Percentiles rank a stretch among this genome's conserved stretches.
phyloP scores from a whole-genome alignment of 2,888 invertebrate species.

The Formica aserva region DNA sequence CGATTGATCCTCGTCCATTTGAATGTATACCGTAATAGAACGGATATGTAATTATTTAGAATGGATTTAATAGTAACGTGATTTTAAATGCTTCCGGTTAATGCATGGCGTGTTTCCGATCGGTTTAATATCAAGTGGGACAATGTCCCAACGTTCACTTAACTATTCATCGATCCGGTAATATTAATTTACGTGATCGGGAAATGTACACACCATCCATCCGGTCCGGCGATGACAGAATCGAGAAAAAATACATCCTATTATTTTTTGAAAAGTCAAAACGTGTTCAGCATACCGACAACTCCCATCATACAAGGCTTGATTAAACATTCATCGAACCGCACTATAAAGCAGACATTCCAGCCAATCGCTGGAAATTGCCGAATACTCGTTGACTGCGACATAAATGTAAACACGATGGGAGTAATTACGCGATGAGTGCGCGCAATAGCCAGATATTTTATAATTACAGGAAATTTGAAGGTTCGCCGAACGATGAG shows the following conservation, averaged over 20 bases:
- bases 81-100: conserved; percentile 54
- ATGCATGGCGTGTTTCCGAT: conserved; percentile 36
- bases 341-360: conserved; percentile 42
- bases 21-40: conserved; percentile 4
- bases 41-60: conserved; percentile 37
- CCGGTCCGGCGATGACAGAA: not conserved
- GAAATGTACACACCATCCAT: conserved; percentile 37
- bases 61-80: conserved; percentile 57
- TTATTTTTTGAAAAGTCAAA: conserved; percentile 54
- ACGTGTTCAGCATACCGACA: conserved; percentile 6
- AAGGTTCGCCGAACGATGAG: not conserved
- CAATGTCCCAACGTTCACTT: conserved; percentile 45
- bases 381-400: conserved; percentile 31
- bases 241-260: conserved; percentile 34
- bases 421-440: conserved; percentile 43
- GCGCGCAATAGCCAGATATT: conserved; percentile 10
- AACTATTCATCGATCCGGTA: conserved; percentile 59
- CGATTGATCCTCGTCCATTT: conserved; percentile 4
- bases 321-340: conserved; percentile 69
- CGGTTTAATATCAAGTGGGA: conserved; percentile 41
- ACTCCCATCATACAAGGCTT: conserved; percentile 48
- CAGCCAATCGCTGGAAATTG: conserved; percentile 45
- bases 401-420: conserved; percentile 42
- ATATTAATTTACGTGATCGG: conserved; percentile 51
- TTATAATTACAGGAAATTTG: conserved; percentile 32